Evolutionary conservation across 2,797 vertebrate species (phyloP).

Genomic region (Pteronotus mesoamericanus): DNA sequence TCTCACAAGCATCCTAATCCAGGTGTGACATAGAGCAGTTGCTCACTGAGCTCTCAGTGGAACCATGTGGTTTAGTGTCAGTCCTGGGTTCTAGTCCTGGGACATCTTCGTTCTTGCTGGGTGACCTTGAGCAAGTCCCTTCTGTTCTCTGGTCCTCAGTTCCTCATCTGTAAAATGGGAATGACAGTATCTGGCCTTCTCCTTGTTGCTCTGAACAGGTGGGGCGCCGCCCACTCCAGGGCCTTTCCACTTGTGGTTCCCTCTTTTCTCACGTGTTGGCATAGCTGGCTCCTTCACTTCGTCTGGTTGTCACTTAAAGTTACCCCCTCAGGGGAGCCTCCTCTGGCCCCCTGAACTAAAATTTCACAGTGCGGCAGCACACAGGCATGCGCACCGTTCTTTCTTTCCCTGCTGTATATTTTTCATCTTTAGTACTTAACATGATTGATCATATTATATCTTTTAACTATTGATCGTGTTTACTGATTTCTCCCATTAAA

Average conservation of each 20-base stretch:
- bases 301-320: not conserved
- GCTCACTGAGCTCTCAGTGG: not conserved
- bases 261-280: not conserved
- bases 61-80: not conserved
- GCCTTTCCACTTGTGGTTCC: not conserved
- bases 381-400: not conserved
- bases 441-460: not conserved
- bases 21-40: not conserved
- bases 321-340: not conserved
- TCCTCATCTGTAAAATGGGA: not conserved
- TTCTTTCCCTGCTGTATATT: not conserved
- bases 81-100: not conserved
- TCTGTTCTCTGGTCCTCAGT: not conserved
- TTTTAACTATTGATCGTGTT: not conserved
- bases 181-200: not conserved
- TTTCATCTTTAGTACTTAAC: not conserved
- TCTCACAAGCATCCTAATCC: not conserved
- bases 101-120: not conserved
- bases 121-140: not conserved
- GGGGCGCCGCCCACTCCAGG: not conserved
- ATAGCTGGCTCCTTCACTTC: not conserved
- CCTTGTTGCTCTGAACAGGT: not conserved
- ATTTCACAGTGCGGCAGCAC: not conserved
- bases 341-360: not conserved
- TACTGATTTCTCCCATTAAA: not conserved